Evolutionary conservation across 2,888 invertebrate genomes (phyloP), one percentile per base, ranked within the genome.

Genomic region (Boloria euphrosyne): DNA sequence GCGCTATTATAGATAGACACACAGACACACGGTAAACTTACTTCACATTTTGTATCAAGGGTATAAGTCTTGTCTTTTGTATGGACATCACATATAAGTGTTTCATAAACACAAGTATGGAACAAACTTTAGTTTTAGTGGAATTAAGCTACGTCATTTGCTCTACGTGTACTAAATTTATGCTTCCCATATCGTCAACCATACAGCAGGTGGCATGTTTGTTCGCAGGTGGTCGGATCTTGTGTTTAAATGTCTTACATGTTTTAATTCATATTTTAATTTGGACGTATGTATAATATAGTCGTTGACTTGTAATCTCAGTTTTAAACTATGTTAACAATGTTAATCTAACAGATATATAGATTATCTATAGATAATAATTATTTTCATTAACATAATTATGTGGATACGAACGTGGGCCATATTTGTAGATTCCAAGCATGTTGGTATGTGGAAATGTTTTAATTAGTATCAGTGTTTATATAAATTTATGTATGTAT

Each of bases 201-300:
- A 18, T 52, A 52, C 31, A 44, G 64, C 64, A 65, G 64, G 64
- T 64, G 64, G 58, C 17, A 31, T 44, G 44, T 51, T 51, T n/a
- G 51, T 18, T 58, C 51, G 52, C 64, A 65, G 58, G 64, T 59
- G 64, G 58, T 65, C 64, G 46, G 47, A 59, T 31, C 49, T 38
- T 17, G 31, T 46, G 46, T 16, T 47, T 59, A 17, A 51, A 27
- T 31, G 57, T 22, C 27, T 64, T 58, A 51, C 51, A 64, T 49
- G 38, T 59, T 47, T 59, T 13, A 3, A 31, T 49, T 59, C 2
- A 13, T 17, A 59, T 49, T 14, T 16, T 31, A 31, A 7, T 6
- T 57, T 10, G 22, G 44, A 57, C 55, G 18, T n/a, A 46, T 46
- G 55, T 17, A 57, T 57, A 44, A 44, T 22, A 44, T 44, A 57